Evolutionary conservation across 2,797 vertebrate species (phyloP).

Genomic region (Bradypodion ventrale): DNA sequence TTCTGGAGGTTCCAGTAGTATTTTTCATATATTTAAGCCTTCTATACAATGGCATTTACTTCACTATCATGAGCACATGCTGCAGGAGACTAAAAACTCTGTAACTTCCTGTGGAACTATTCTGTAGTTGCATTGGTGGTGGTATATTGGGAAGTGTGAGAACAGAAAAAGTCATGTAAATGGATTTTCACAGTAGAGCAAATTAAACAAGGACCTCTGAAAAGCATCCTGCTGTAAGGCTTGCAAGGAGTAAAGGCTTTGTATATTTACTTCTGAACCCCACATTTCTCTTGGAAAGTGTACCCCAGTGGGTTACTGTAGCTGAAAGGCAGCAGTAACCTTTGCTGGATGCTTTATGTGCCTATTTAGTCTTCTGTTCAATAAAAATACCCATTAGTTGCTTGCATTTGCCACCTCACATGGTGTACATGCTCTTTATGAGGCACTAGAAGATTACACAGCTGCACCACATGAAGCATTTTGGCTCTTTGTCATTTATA

Average conservation of each 20-base stretch:
- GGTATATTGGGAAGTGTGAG: background rate
- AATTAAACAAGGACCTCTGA: constrained; percentile 20
- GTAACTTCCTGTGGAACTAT: background rate
- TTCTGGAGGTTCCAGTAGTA: accelerated
- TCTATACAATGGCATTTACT: background rate
- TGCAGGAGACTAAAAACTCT: background rate
- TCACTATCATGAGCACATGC: background rate
- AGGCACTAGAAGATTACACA: constrained; percentile 14
- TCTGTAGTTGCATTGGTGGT: background rate
- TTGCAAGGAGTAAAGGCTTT: constrained; percentile 23
- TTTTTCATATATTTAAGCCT: constrained; percentile 3
- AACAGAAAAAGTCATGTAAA: constrained; percentile 24
- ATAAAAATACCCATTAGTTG: constrained; percentile 49
- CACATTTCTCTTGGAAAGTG: constrained; percentile 46
- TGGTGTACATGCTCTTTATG: background rate
- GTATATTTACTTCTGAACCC: constrained; percentile 33
- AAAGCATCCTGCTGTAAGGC: background rate
- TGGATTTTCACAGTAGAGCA: constrained; percentile 24
- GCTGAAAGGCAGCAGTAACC: constrained; percentile 58
- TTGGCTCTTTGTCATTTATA: background rate
- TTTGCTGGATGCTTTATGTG: constrained; percentile 42
- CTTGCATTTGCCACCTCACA: background rate
- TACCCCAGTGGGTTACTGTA: constrained; percentile 43
- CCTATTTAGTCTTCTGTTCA: constrained; percentile 50
- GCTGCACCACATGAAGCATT: background rate